Evolutionary conservation across 2,797 vertebrate species (phyloP).

Genomic region (Notolabrus celidotus): DNA sequence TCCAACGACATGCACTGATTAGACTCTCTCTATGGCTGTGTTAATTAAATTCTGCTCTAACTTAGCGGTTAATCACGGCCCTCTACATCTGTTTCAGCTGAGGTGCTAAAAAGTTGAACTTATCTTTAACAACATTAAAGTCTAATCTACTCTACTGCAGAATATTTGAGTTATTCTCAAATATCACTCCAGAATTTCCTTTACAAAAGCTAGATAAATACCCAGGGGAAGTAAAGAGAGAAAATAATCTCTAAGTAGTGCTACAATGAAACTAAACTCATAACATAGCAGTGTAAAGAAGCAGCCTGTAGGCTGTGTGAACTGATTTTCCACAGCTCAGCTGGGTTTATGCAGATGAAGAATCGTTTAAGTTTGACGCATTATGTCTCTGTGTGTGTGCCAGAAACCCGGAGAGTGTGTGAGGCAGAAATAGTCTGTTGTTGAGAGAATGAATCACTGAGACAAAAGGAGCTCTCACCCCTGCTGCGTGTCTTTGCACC

Average conservation of each 20-base stretch:
- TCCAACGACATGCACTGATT: slow-evolving; percentile 43
- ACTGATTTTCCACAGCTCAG: slow-evolving; percentile 40
- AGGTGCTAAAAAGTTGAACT: slow-evolving; percentile 23
- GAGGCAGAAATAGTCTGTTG: slow-evolving; percentile 41
- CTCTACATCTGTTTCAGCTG: slow-evolving; percentile 8
- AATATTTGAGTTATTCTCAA: slow-evolving; percentile 6
- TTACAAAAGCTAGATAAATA: slow-evolving; percentile 12
- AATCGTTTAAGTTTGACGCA: slow-evolving; percentile 55
- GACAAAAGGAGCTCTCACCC: slow-evolving; percentile 27
- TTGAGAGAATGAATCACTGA: slow-evolving; percentile 47
- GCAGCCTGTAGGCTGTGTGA: slow-evolving; percentile 37
- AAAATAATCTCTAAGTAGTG: not conserved
- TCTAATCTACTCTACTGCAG: not conserved
- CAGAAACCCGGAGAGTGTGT: slow-evolving; percentile 34
- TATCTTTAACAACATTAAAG: not conserved
- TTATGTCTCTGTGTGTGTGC: slow-evolving; percentile 47
- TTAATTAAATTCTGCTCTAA: slow-evolving; percentile 39
- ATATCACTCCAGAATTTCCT: slow-evolving; percentile 15
- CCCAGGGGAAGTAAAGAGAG: slow-evolving; percentile 1
- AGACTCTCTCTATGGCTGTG: slow-evolving; percentile 21
- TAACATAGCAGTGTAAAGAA: slow-evolving; percentile 22
- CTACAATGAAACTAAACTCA: slow-evolving; percentile 19
- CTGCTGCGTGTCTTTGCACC: not conserved
- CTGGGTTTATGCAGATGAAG: slow-evolving; percentile 52
- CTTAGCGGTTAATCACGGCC: slow-evolving; percentile 1